These are phyloP conservation scores for Rhyzopertha dominica DNA, from an alignment of 1,140 invertebrate species.

Conservation along the genomic window DNA sequence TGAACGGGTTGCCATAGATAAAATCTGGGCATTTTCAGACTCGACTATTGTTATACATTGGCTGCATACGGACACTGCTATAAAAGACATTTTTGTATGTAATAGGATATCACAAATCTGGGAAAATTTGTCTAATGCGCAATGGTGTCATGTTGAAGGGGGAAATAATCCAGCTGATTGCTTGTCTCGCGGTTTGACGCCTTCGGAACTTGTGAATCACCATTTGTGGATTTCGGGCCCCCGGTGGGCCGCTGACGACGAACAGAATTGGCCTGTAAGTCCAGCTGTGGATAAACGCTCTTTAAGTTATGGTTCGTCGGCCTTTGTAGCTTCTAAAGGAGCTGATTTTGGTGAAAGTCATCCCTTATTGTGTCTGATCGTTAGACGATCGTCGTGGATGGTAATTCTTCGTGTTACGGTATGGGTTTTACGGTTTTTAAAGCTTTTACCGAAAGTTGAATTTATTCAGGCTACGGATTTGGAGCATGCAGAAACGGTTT, in stretches of 20 bases:
- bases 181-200: slow-evolving; percentile 27
- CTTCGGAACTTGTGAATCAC: slow-evolving; percentile 23
- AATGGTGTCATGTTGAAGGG: slow-evolving; percentile 21
- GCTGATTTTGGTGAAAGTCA: too few relatives aligned
- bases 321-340: slow-evolving; percentile 7
- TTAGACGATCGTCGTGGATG: slow-evolving; percentile 7
- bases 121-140: slow-evolving; percentile 5
- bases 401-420: slow-evolving; percentile 1
- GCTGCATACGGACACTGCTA: neutral
- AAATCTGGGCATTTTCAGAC: neutral
- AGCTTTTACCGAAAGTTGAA: neutral
- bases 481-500: too few relatives aligned
- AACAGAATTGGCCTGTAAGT: slow-evolving; percentile 4
- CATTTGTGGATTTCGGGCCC: slow-evolving; percentile 26
- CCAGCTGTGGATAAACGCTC: neutral
- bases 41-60: slow-evolving; percentile 4
- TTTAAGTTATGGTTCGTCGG: slow-evolving; percentile 1
- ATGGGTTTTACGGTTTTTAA: slow-evolving; percentile 1
- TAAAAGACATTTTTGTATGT: slow-evolving; percentile 5
- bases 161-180: slow-evolving; percentile 36
- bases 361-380: too few relatives aligned
- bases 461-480: too few relatives aligned
- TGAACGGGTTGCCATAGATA: too few relatives aligned
- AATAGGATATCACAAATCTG: slow-evolving; percentile 8
- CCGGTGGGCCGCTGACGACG: neutral